Percentiles rank a stretch among this genome's conserved stretches.
phyloP scores from a whole-genome alignment of 35 echinoderm and acorn worm species.

The Hemicentrotus pulcherrimus region DNA sequence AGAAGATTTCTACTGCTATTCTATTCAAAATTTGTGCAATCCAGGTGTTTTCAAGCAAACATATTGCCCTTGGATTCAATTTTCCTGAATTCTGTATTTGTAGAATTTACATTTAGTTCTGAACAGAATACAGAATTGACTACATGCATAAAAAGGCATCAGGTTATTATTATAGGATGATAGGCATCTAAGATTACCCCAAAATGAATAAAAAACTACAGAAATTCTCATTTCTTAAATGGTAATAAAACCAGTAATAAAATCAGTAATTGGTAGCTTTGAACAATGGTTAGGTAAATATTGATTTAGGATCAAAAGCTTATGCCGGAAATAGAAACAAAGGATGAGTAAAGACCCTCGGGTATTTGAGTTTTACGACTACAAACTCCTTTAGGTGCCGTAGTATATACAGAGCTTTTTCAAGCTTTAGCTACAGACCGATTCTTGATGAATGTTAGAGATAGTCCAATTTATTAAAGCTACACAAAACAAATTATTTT shows the following conservation, averaged over 20 bases:
- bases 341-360: background rate
- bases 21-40: too few relatives aligned
- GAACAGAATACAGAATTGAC: background rate
- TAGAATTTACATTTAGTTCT: too few relatives aligned
- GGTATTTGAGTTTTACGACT: background rate
- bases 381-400: background rate
- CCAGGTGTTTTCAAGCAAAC: too few relatives aligned
- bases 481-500: background rate
- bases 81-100: too few relatives aligned
- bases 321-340: background rate
- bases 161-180: background rate
- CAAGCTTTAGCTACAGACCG: background rate
- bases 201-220: background rate
- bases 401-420: background rate
- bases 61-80: too few relatives aligned
- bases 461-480: background rate
- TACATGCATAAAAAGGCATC: background rate
- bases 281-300: background rate
- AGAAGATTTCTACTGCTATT: too few relatives aligned
- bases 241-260: background rate
- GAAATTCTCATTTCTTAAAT: background rate
- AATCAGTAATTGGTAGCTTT: background rate
- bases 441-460: background rate
- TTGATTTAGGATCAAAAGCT: background rate
- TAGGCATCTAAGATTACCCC: background rate